Base-by-base conservation (phyloP, 2,888 invertebrate species). In the Notodromas monacha region DNA sequence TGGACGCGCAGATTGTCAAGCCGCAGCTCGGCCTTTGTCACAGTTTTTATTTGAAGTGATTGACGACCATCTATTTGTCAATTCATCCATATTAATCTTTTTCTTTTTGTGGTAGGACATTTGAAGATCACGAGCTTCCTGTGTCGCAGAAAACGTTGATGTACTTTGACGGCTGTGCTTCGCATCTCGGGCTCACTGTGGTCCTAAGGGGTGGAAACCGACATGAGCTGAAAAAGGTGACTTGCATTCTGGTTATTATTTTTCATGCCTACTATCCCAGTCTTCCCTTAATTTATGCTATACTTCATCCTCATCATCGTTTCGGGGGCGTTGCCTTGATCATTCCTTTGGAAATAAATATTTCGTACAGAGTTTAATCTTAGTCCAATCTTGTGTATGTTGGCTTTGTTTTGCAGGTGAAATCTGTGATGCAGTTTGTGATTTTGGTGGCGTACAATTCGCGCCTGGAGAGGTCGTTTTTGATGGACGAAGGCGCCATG, bases 131-230 rank as follows among this genome's bases (percentile, higher is more conserved):
- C n/a, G n/a, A n/a, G n/a, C n/a, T n/a, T n/a, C n/a, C n/a, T 27
- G 27, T n/a, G 5, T n/a, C 6, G 12, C 51, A 54, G 14, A 92
- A 92, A 54, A 77, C 77, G 0, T 50, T 92, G 15, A 76, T 92
- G 74, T 70, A 73, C 39, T 67, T 89, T 39, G 86, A 86, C 49
- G 79, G 81, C 4, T 70, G 84, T 38, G 66, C 70, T 1, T 63
- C 66, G 42, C 64, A 72, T 40, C 55, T 79, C 2, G 81, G 77
- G 2, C 74, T 76, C 38, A 76, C 84, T 12, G 66, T 89, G 27
- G 49, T 84, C 3, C 50, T 92, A 2, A 60, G 79, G n/a, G 84
- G 84, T 0, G 57, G 56, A 2, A 54, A 59, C 1, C 48, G 57
- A 32, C 45, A 51, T n/a, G 79, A 84, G 45, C 54, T 86, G 4